Conservation (phyloP, 2,888 invertebrate species). For the Dastarcus helophoroides region DNA sequence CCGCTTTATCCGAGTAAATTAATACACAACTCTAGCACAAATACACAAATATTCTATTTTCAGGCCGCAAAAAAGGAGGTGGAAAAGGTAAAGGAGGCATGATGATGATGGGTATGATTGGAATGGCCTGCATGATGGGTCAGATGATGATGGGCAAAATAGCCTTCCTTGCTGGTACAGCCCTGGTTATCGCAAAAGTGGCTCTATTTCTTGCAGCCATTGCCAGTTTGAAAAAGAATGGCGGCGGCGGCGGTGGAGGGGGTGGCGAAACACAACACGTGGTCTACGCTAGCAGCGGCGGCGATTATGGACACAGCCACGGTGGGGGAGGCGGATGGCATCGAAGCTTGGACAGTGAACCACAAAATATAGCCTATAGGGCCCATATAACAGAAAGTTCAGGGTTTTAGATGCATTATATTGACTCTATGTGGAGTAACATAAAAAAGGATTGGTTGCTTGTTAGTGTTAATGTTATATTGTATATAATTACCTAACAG, state of each 20-base stretch:
- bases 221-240: conserved; percentile 52
- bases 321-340: conserved; percentile 35
- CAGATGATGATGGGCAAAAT: conserved; percentile 58
- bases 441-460: too few relatives aligned
- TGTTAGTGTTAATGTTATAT: too few relatives aligned
- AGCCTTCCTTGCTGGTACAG: conserved; percentile 53
- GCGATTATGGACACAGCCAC: conserved; percentile 30
- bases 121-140: conserved; percentile 50
- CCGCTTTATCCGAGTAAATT: too few relatives aligned
- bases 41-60: conserved; percentile 13
- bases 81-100: conserved; percentile 35
- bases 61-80: conserved; percentile 42
- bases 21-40: too few relatives aligned
- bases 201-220: conserved; percentile 49
- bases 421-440: too few relatives aligned
- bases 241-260: conserved; percentile 38
- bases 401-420: too few relatives aligned
- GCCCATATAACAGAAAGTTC: too few relatives aligned
- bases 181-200: conserved; percentile 54
- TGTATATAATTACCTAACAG: too few relatives aligned
- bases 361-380: too few relatives aligned
- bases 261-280: conserved; percentile 38
- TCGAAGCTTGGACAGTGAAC: conserved; percentile 23
- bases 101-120: conserved; percentile 49
- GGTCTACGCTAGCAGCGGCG: conserved; percentile 41